Evolutionary conservation across 53 echinoderm and acorn worm genomes (phyloP).

Genomic region (Patiria pectinifera): DNA sequence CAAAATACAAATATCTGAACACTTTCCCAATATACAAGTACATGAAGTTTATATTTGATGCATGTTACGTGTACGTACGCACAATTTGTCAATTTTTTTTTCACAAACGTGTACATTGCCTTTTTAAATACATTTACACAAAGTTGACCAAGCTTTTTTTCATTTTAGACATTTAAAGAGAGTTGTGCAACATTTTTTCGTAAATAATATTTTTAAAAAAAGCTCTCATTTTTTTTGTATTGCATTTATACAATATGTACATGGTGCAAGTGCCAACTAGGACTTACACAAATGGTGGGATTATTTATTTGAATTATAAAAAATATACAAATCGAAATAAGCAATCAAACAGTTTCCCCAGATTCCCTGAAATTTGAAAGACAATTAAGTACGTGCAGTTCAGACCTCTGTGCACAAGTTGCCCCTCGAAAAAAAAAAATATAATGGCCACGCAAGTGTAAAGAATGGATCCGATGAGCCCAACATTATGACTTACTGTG

Average conservation of each 20-base stretch:
- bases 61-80: background rate
- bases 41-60: background rate
- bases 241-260: slow-evolving; percentile 60
- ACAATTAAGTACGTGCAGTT: slow-evolving; percentile 9
- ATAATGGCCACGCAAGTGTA: no score
- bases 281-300: slow-evolving; percentile 56
- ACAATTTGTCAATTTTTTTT: background rate
- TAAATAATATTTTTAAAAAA: background rate
- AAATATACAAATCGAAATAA: slow-evolving; percentile 56
- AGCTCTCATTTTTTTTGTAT: background rate
- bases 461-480: no score
- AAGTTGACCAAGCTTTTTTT: background rate
- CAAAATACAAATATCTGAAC: background rate
- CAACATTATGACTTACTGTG: no score
- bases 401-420: background rate
- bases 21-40: background rate
- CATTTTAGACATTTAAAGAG: background rate
- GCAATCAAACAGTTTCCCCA: slow-evolving; percentile 26
- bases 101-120: background rate
- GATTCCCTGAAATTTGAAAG: slow-evolving; percentile 55
- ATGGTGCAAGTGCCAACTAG: slow-evolving; percentile 31
- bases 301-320: slow-evolving; percentile 48
- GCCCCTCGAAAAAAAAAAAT: no score
- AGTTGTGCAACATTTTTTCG: background rate
- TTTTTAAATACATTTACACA: background rate